phyloP scores from a whole-genome alignment of 2,113 vertebrate species.

The Scophthalmus maximus region DNA sequence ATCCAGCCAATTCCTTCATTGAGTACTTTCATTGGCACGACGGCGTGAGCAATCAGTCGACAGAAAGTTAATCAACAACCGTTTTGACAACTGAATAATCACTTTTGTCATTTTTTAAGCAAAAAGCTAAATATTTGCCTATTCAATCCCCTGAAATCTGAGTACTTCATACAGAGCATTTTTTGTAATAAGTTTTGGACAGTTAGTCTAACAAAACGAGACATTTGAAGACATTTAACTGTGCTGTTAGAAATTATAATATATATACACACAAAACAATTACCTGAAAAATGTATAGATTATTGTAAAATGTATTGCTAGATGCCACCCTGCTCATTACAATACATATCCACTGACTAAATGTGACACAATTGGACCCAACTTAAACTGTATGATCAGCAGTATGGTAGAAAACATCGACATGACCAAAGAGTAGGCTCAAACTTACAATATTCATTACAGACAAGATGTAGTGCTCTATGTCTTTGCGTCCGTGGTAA shows the following conservation, averaged over 20 bases:
- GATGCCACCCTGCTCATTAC: not conserved
- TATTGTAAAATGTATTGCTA: not conserved
- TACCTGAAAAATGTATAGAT: not conserved
- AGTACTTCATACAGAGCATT: no score
- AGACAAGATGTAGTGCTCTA: conserved; percentile 97
- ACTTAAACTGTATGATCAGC: no score
- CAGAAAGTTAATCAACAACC: no score
- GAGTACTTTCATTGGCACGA: not conserved
- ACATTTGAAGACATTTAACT: no score
- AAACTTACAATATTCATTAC: conserved; percentile 99
- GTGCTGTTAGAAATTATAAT: no score
- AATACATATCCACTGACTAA: not conserved
- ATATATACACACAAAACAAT: no score
- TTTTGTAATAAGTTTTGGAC: no score
- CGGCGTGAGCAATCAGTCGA: no score
- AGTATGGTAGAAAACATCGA: not conserved
- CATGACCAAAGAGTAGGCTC: conserved; percentile 81
- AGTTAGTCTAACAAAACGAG: not conserved
- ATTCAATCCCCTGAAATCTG: not conserved
- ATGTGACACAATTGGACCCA: no score
- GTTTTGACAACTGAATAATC: not conserved
- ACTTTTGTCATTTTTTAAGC: not conserved
- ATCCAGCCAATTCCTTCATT: not conserved
- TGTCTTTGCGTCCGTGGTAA: conserved; percentile 98
- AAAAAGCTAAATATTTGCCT: not conserved